Conservation (phyloP, 2,113 vertebrate species). For the Colistium nudipinnis region DNA sequence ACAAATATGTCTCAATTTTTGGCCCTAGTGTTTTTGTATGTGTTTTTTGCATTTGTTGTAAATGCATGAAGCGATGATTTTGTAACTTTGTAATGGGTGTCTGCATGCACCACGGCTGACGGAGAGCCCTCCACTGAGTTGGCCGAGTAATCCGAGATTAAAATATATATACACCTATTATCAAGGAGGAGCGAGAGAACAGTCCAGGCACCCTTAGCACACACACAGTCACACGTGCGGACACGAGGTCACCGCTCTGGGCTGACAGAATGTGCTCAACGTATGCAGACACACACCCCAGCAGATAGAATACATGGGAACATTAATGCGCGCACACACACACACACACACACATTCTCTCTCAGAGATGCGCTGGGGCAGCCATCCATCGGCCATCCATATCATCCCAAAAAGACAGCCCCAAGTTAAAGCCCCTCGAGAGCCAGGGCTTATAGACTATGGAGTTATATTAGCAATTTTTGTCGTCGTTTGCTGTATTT, state of each 20-base stretch:
- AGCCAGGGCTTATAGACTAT: constrained; percentile 44
- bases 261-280: constrained; percentile 74
- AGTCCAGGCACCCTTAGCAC: constrained; percentile 21
- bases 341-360: no score
- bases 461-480: constrained; percentile 52
- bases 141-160: constrained; percentile 70
- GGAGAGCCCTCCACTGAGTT: constrained; percentile 46
- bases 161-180: constrained; percentile 68
- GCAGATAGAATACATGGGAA: constrained; percentile 65
- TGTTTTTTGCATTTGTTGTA: neutral
- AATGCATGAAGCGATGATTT: constrained; percentile 30
- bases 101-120: constrained; percentile 27
- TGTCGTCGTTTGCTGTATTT: constrained; percentile 47
- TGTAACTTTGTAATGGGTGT: constrained; percentile 39
- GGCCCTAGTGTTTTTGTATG: constrained; percentile 12
- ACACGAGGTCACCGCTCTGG: constrained; percentile 67
- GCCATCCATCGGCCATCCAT: constrained; percentile 59
- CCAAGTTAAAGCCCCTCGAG: constrained; percentile 54
- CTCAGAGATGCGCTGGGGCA: constrained; percentile 73
- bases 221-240: constrained; percentile 46
- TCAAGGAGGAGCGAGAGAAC: constrained; percentile 48
- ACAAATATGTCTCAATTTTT: constrained; percentile 7
- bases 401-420: constrained; percentile 64
- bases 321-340: constrained; percentile 77
- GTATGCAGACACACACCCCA: constrained; percentile 79